Conservation (phyloP, 1,140 invertebrate species). For the Drosophila pseudoobscura region DNA sequence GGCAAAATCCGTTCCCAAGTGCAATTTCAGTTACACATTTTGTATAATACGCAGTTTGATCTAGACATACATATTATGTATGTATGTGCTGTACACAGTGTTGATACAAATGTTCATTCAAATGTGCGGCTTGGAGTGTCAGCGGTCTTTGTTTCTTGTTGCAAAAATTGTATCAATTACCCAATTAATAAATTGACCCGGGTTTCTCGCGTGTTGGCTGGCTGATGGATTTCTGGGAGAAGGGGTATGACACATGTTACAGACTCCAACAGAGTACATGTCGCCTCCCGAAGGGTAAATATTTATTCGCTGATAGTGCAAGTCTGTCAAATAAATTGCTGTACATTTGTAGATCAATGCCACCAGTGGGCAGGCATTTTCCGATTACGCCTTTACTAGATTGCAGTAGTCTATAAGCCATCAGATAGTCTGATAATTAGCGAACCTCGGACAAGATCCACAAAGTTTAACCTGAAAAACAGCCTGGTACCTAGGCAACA, state of each 20-base stretch:
- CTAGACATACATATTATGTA: neutral
- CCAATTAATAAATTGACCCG: conserved; percentile 41
- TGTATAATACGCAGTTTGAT: conserved; percentile 25
- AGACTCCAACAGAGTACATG: neutral
- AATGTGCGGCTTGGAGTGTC: too few relatives aligned
- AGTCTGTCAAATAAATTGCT: too few relatives aligned
- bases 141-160: conserved; percentile 35
- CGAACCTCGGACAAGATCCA: conserved; percentile 34
- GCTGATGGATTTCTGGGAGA: conserved; percentile 8
- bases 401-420: neutral
- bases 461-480: neutral
- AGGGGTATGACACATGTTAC: neutral
- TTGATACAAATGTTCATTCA: too few relatives aligned
- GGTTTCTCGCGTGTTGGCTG: neutral
- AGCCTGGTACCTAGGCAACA: conserved; percentile 20
- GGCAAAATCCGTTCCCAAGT: conserved; percentile 3
- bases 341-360: too few relatives aligned
- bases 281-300: too few relatives aligned
- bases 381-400: too few relatives aligned
- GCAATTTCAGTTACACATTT: conserved; percentile 3
- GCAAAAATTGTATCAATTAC: conserved; percentile 34
- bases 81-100: neutral
- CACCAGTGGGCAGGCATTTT: neutral
- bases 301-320: too few relatives aligned
- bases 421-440: neutral